Evolutionary conservation across 2,797 vertebrate genomes (phyloP), one percentile per base, ranked within the genome.

Genomic region (Crenichthys baileyi): DNA sequence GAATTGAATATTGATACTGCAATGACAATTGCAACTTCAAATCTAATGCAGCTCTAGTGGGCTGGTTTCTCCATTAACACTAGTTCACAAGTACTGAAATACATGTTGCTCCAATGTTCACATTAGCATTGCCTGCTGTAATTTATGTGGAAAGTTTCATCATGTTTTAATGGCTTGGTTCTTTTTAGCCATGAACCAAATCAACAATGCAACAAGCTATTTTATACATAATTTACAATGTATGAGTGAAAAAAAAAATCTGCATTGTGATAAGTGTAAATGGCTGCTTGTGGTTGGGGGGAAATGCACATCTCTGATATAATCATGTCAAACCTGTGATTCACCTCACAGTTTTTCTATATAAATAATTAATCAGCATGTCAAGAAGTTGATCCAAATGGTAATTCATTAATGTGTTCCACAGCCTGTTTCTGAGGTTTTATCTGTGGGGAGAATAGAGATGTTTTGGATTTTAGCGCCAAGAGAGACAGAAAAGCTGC

Each of bases 331-430:
- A 41, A 39, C 78, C 82, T 86, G 46, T 55, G 79, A 86, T 86
- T 83, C 76, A 50, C 60, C 58, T 72, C 67, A 65, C 56, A 80
- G 55, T 31, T 39, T 51, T 77, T 51, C 72, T 26, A 61, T 72
- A 81, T 80, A 48, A 89, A 90, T 90, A 89, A 86, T 82, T 78
- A 63, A 89, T 81, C 60, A 60, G 29, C 3, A 11, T n/a, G 6
- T 70, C 1, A 48, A 63, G 80, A 87, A 72, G 71, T 61, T 88
- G 81, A 79, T 79, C 75, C 79, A 83, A 71, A 31, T 61, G 15
- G 16, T 61, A 26, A 31, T 61, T 61, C 26, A 61, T 61, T 61
- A 61, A 61, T 61, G 58, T 29, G 58, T 15, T 61, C 58, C 58
- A 31, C 58, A 61, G 15, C 26, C 26, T 61, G 58, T 16, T 60